These are phyloP conservation scores for Meloidogyne floridensis DNA, from an alignment of 1,140 invertebrate genomes.

Conservation along the genomic window DNA sequence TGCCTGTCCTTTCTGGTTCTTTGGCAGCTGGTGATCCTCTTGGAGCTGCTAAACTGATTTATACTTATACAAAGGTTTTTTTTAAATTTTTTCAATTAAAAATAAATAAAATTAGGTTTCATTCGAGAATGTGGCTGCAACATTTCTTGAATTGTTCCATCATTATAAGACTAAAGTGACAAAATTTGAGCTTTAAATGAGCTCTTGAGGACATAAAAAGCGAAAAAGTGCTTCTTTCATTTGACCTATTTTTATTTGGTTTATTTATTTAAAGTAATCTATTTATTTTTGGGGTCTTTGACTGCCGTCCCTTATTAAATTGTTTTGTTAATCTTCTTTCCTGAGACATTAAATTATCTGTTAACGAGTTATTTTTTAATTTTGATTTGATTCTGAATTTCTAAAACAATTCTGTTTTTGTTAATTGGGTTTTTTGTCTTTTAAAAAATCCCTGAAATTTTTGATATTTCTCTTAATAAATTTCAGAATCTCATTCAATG, in stretches of 20 bases:
- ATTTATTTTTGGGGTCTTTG: slow-evolving; percentile 9
- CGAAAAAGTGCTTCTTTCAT: background rate
- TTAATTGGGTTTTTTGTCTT: background rate
- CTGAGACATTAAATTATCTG: background rate
- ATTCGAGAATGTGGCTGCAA: slow-evolving; percentile 34
- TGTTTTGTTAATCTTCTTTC: background rate
- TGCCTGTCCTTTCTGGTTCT: slow-evolving; percentile 37
- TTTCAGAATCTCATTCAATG: no score
- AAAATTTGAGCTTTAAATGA: slow-evolving; percentile 40
- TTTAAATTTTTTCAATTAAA: background rate
- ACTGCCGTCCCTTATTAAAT: background rate
- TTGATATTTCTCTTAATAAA: no score
- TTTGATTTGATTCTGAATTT: background rate
- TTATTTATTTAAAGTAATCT: background rate
- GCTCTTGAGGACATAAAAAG: background rate
- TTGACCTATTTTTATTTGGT: background rate
- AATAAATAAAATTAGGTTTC: slow-evolving; percentile 2
- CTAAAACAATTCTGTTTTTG: background rate
- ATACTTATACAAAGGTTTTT: slow-evolving; percentile 28
- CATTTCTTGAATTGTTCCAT: slow-evolving; percentile 36
- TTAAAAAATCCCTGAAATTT: no score
- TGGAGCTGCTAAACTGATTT: slow-evolving; percentile 35
- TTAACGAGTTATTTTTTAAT: background rate
- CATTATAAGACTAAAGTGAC: slow-evolving; percentile 46
- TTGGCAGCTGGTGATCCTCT: slow-evolving; percentile 45